Evolutionary conservation across 2,113 vertebrate genomes (phyloP).

Genomic region (Raja brachyura): DNA sequence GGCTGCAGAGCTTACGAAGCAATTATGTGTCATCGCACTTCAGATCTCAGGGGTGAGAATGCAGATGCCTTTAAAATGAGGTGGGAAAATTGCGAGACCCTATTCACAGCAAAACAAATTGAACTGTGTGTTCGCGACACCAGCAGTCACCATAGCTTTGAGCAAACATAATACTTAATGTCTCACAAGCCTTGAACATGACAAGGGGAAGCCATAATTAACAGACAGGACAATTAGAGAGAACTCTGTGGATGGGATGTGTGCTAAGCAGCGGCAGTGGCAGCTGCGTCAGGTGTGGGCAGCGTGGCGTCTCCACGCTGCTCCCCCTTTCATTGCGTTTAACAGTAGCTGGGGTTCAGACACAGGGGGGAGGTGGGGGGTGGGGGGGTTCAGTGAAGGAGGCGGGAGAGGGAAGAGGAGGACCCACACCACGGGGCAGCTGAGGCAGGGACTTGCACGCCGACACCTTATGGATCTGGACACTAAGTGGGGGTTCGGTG

Average conservation of each 20-base stretch:
- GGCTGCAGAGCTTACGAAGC: background rate
- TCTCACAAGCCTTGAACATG: background rate
- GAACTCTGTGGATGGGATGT: background rate
- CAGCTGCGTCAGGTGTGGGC: background rate
- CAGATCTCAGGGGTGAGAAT: background rate
- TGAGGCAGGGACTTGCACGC: too few species aligned
- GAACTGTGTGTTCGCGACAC: background rate
- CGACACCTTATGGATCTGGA: too few species aligned
- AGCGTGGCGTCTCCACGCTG: background rate
- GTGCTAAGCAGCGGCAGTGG: background rate
- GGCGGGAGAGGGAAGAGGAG: background rate
- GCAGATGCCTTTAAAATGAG: background rate
- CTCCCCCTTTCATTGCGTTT: background rate
- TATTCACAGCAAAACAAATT: background rate
- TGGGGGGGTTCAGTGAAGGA: too few species aligned
- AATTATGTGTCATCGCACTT: background rate
- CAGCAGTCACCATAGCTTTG: background rate
- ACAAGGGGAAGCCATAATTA: conserved; percentile 19
- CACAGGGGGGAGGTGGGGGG: background rate
- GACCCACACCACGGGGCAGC: background rate
- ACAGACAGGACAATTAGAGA: conserved; percentile 3
- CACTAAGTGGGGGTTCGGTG: too few species aligned
- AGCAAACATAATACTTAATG: conserved; percentile 9
- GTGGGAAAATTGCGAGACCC: background rate
- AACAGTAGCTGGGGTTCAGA: background rate